phyloP scores from a whole-genome alignment of 2,113 vertebrate genomes.

The Burhinus bistriatus region DNA sequence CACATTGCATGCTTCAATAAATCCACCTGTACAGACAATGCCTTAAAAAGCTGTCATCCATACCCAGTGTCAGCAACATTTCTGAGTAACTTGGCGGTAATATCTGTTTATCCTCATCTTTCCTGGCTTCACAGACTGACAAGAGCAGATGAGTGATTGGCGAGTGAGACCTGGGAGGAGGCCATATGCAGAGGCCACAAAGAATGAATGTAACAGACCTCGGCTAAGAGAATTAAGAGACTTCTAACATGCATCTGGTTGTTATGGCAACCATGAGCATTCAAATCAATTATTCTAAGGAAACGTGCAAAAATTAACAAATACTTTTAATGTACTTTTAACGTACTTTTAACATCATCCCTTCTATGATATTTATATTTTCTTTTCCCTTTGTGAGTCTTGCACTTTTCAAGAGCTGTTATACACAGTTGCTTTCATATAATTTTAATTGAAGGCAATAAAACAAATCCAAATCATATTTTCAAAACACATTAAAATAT shows the following conservation, averaged over 20 bases:
- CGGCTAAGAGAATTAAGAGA: background rate
- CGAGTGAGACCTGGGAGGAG: background rate
- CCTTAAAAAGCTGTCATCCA: background rate
- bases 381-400: background rate
- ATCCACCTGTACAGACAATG: background rate
- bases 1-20: background rate
- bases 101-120: background rate
- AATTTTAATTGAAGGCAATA: background rate
- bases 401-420: background rate
- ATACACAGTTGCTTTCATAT: background rate
- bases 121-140: background rate
- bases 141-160: background rate
- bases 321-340: background rate
- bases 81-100: background rate
- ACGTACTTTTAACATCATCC: background rate
- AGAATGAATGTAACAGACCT: background rate
- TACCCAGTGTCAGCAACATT: background rate
- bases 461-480: background rate
- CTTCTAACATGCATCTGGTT: background rate
- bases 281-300: conserved; percentile 29
- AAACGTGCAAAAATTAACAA: conserved; percentile 42
- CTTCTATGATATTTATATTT: background rate
- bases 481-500: background rate
- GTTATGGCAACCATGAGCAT: background rate
- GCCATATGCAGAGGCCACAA: background rate